Evolutionary conservation across 2,888 invertebrate genomes (phyloP).

Genomic region (Podotricha telesiphe): DNA sequence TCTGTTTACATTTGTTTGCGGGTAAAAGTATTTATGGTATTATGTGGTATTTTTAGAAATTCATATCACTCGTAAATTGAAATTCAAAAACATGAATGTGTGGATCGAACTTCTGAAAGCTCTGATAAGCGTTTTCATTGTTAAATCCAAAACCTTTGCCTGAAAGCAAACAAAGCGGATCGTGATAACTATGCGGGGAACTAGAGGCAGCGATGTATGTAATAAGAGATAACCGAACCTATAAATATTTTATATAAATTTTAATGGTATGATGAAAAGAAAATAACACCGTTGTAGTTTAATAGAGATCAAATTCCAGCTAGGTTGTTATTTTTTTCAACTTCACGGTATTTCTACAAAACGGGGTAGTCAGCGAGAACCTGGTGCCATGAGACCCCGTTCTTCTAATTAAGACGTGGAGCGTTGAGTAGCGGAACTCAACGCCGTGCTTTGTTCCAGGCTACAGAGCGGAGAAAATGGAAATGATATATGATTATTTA

Average conservation of each 20-base stretch:
- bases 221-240: background rate
- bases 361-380: background rate
- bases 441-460: background rate
- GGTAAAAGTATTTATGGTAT: too few relatives aligned
- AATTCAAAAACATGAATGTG: too few relatives aligned
- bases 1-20: too few relatives aligned
- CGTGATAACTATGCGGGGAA: conserved; percentile 9
- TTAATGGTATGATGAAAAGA: too few relatives aligned
- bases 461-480: background rate
- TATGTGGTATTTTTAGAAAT: too few relatives aligned
- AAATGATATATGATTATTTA: too few relatives aligned
- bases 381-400: background rate
- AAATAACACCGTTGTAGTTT: too few relatives aligned
- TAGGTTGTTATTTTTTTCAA: too few relatives aligned
- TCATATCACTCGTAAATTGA: too few relatives aligned
- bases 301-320: too few relatives aligned
- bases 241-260: background rate
- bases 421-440: background rate
- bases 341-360: too few relatives aligned
- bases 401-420: background rate
- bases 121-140: conserved; percentile 5
- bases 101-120: background rate
- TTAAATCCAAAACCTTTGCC: conserved; percentile 11
- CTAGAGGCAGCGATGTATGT: background rate
- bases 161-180: conserved; percentile 13